Percentiles rank a stretch among this genome's conserved stretches.
Conservation (phyloP, 2,113 vertebrate genomes). For the Pseudorasbora parva region DNA sequence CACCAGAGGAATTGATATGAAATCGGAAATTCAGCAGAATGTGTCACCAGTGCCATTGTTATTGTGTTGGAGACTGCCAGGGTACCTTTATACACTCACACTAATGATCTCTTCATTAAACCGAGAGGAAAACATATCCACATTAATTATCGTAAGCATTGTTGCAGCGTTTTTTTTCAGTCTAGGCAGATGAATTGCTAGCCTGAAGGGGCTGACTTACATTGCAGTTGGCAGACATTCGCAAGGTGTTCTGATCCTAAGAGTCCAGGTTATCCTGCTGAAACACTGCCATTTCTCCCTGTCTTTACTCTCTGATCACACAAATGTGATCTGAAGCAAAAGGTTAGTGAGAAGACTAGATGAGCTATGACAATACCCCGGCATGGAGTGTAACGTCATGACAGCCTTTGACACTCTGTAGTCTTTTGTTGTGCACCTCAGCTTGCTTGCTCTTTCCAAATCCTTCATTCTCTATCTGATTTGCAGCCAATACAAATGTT, state of each 20-base stretch:
- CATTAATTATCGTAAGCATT: slow-evolving; percentile 15
- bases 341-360: slow-evolving; percentile 36
- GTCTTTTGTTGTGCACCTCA: not conserved
- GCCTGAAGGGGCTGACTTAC: not conserved
- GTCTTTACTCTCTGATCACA: slow-evolving; percentile 48
- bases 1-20: not conserved
- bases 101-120: slow-evolving; percentile 35
- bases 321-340: slow-evolving; percentile 47
- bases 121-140: slow-evolving; percentile 21
- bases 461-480: slow-evolving; percentile 32
- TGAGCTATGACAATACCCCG: slow-evolving; percentile 29
- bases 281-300: slow-evolving; percentile 15
- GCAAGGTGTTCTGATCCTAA: slow-evolving; percentile 33
- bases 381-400: slow-evolving; percentile 27
- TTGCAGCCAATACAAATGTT: not conserved
- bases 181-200: not conserved
- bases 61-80: not conserved
- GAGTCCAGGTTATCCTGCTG: slow-evolving; percentile 24
- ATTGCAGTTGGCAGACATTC: slow-evolving; percentile 30
- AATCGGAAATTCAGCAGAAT: slow-evolving; percentile 1
- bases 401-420: slow-evolving; percentile 49
- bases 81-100: not conserved
- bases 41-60: not conserved
- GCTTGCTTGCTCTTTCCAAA: slow-evolving; percentile 16
- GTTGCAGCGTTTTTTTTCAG: not conserved